Conservation (phyloP, 2,113 vertebrate genomes). For the Pungitius pungitius region DNA sequence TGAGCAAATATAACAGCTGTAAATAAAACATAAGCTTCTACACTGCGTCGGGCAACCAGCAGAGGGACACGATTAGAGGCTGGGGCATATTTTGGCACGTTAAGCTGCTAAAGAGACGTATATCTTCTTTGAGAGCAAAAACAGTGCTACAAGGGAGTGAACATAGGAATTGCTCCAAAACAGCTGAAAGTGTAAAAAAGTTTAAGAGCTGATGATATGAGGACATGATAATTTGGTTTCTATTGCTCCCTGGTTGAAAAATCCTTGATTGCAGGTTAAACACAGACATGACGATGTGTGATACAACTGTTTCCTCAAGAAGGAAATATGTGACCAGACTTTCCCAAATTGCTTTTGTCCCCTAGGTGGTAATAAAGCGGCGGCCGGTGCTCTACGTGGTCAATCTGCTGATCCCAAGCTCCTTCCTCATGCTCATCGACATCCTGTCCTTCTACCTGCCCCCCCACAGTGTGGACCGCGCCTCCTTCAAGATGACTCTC, state of each 20-base stretch:
- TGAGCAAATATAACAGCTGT: background rate
- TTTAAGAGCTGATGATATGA: background rate
- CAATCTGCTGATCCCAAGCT: slow-evolving; percentile 83
- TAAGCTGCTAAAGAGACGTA: background rate
- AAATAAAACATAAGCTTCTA: background rate
- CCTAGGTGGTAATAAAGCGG: slow-evolving; percentile 82
- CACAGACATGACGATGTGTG: background rate
- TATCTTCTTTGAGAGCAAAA: too few relatives aligned
- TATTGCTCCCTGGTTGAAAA: background rate
- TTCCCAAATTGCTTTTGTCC: background rate
- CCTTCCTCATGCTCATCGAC: slow-evolving; percentile 84
- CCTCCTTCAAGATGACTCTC: slow-evolving; percentile 85
- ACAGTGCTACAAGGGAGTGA: background rate
- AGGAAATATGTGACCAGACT: background rate
- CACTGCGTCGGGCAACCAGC: background rate
- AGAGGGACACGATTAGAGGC: background rate
- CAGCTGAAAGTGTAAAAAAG: background rate
- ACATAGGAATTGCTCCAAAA: background rate
- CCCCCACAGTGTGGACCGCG: slow-evolving; percentile 81
- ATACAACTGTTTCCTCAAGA: background rate
- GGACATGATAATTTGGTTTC: background rate
- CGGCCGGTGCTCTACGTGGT: slow-evolving; percentile 82
- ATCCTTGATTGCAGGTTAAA: background rate
- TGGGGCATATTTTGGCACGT: background rate
- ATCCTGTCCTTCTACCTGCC: slow-evolving; percentile 85